Conservation (phyloP, 2,888 invertebrate species). For the Mystacides longicornis region DNA sequence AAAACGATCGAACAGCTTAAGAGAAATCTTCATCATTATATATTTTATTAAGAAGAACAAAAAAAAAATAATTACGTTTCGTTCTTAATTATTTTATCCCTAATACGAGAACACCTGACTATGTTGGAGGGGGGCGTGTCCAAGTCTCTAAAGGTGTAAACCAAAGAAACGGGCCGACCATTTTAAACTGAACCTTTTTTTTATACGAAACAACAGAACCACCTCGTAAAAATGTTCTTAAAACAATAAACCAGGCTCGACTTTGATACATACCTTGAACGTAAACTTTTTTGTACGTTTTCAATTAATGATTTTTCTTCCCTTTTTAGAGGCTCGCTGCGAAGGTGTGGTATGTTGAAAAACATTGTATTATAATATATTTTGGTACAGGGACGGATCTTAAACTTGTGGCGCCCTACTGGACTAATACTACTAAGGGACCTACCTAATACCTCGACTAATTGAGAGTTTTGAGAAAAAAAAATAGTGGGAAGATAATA, state of each 20-base stretch:
- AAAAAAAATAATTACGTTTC: not conserved
- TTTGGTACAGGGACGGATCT: too few species aligned
- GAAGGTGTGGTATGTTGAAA: not conserved
- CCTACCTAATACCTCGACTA: too few species aligned
- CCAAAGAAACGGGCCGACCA: conserved; percentile 5
- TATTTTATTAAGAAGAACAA: not conserved
- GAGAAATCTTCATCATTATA: not conserved
- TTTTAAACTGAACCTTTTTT: not conserved
- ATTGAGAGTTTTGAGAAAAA: too few species aligned
- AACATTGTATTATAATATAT: not conserved
- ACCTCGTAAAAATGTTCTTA: not conserved
- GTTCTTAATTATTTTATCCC: conserved; percentile 1
- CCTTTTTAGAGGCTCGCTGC: too few species aligned
- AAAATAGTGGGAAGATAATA: too few species aligned
- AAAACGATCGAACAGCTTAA: not conserved
- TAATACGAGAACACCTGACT: conserved; percentile 5
- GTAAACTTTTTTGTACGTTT: not conserved
- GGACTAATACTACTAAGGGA: too few species aligned
- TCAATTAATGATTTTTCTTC: not conserved
- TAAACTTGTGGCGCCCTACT: too few species aligned
- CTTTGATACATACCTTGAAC: not conserved
- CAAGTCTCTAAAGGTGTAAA: conserved; percentile 2
- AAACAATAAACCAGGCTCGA: not conserved
- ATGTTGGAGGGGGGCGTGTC: conserved; percentile 1
- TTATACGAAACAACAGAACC: not conserved